These are phyloP conservation scores for Pelochelys cantorii DNA, from an alignment of 2,797 vertebrate genomes.

Conservation along the genomic window DNA sequence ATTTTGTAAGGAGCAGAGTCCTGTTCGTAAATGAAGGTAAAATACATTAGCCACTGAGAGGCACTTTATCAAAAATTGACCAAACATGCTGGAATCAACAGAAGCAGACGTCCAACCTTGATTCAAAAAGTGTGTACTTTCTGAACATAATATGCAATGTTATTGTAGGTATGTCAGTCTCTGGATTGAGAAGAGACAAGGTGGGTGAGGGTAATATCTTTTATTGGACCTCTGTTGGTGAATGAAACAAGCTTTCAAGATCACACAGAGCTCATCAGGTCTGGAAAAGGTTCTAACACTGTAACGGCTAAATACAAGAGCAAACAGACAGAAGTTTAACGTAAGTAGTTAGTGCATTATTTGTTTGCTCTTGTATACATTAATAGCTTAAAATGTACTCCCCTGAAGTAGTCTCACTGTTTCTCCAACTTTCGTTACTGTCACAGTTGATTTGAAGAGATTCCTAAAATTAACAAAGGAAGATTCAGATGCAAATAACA, in stretches of 20 bases:
- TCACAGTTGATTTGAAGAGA: constrained; percentile 40
- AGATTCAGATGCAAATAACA: constrained; percentile 15
- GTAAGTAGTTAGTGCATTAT: too few relatives aligned
- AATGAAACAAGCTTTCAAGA: not conserved
- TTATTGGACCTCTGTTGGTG: not conserved
- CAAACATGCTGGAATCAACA: accelerated
- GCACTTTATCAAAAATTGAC: not conserved
- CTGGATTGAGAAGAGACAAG: too few relatives aligned
- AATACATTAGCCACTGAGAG: not conserved
- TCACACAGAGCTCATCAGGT: not conserved
- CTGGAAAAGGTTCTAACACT: not conserved
- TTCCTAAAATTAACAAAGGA: constrained; percentile 75
- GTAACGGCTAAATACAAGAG: not conserved
- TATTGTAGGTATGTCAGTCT: not conserved
- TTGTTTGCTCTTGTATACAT: not conserved
- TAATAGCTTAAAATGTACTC: constrained; percentile 33
- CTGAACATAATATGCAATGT: not conserved
- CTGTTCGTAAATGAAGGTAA: not conserved
- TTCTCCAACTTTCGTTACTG: constrained; percentile 56
- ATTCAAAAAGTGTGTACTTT: not conserved
- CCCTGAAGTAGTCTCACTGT: constrained; percentile 78
- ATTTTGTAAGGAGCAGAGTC: not conserved
- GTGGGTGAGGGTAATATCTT: not conserved
- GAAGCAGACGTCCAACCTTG: not conserved
- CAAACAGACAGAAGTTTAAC: not conserved